These are phyloP conservation scores for Serripes groenlandicus DNA, from an alignment of 2,888 invertebrate genomes.

Conservation along the genomic window DNA sequence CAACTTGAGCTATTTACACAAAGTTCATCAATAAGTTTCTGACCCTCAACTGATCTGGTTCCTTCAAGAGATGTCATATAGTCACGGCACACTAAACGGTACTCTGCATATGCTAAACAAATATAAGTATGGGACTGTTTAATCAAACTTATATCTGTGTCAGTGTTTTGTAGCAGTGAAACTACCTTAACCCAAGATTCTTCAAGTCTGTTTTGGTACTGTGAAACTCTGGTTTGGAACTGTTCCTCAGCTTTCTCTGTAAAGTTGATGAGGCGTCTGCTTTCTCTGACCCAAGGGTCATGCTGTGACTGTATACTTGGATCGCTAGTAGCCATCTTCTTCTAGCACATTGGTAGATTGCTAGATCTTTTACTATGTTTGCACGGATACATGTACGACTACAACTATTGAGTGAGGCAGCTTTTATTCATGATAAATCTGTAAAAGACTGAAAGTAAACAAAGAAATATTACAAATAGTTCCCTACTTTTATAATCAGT, in stretches of 20 bases:
- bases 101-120: not conserved
- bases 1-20: no score
- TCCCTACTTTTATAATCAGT: no score
- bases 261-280: not conserved
- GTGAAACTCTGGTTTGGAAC: not conserved
- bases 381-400: no score
- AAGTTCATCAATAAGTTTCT: not conserved
- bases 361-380: conserved; percentile 1
- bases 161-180: not conserved
- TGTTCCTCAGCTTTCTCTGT: conserved; percentile 7
- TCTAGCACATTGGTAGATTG: no score
- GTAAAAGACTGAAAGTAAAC: no score
- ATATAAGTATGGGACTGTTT: not conserved
- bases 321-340: not conserved
- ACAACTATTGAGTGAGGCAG: no score
- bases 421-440: no score
- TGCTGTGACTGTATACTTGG: not conserved
- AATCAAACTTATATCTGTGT: not conserved
- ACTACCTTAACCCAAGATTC: not conserved
- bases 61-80: not conserved
- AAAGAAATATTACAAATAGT: no score
- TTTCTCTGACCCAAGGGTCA: not conserved
- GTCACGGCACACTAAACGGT: not conserved
- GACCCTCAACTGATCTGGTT: not conserved
- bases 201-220: not conserved